Conservation (phyloP, 2,888 invertebrate genomes). For the Dasysyrphus albostriatus region DNA sequence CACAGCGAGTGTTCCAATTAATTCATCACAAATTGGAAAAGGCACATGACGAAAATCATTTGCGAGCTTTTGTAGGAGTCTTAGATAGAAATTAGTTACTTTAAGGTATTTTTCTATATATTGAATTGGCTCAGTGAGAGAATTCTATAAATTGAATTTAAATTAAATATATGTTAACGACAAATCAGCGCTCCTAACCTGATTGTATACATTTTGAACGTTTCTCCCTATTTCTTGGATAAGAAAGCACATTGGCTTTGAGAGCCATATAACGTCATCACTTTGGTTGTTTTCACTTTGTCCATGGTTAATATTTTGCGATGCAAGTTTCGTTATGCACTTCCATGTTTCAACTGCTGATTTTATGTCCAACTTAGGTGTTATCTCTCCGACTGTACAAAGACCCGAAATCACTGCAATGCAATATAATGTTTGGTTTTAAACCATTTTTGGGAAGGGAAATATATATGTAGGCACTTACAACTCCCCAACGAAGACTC, state of each 20-base stretch:
- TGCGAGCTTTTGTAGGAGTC: constrained; percentile 76
- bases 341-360: constrained; percentile 77
- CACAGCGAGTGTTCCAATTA: constrained; percentile 54
- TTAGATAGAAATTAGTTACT: constrained; percentile 77
- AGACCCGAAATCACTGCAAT: constrained; percentile 77
- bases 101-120: constrained; percentile 77
- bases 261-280: constrained; percentile 72
- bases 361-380: constrained; percentile 65
- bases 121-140: constrained; percentile 63
- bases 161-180: background rate
- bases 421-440: background rate
- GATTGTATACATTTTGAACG: constrained; percentile 58
- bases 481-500: background rate
- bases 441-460: background rate
- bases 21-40: constrained; percentile 63
- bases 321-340: constrained; percentile 76
- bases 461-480: constrained; percentile 8
- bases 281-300: background rate
- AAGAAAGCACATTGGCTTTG: constrained; percentile 73
- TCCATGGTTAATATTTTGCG: constrained; percentile 54
- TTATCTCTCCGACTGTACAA: constrained; percentile 72
- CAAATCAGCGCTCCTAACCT: constrained; percentile 45
- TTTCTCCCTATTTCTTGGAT: constrained; percentile 73
- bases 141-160: constrained; percentile 48
- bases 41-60: constrained; percentile 79